Percentiles rank a stretch among this genome's conserved stretches.
These are phyloP conservation scores for Ennomos erosarius DNA, from an alignment of 2,888 invertebrate species.

Conservation along the genomic window DNA sequence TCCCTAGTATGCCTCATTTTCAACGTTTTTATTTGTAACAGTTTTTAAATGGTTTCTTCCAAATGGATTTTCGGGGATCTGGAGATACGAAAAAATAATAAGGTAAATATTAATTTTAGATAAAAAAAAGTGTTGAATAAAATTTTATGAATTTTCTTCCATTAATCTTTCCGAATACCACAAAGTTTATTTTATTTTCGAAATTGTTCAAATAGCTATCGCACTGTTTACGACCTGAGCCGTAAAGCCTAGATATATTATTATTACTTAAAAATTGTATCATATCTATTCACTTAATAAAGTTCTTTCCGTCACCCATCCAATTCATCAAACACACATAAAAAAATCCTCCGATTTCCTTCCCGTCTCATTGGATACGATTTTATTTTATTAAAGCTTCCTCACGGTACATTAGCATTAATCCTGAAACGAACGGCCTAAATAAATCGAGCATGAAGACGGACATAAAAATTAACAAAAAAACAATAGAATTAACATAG, in stretches of 20 bases:
- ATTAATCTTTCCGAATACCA: too few species aligned
- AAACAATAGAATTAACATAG: constrained; percentile 85
- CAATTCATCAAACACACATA: constrained; percentile 35
- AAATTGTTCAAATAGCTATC: too few species aligned
- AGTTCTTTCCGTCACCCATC: constrained; percentile 12
- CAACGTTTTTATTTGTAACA: constrained; percentile 65
- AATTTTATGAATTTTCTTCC: too few species aligned
- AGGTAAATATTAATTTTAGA: constrained; percentile 9
- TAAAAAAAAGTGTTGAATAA: too few species aligned
- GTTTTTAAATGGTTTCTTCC: constrained; percentile 69
- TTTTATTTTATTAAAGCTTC: constrained; percentile 56
- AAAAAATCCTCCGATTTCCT: constrained; percentile 35
- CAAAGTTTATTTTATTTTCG: too few species aligned
- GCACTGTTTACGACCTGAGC: too few species aligned
- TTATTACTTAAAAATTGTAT: too few species aligned
- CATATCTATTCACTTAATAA: too few species aligned
- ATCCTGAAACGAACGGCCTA: constrained; percentile 74
- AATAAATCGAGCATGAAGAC: constrained; percentile 74
- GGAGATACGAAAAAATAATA: constrained; percentile 35
- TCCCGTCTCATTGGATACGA: constrained; percentile 43
- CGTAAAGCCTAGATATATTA: too few species aligned
- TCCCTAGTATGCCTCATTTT: constrained; percentile 63
- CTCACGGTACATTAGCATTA: constrained; percentile 71
- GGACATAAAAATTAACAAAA: constrained; percentile 84
- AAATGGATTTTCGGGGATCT: constrained; percentile 69